phyloP scores from a whole-genome alignment of 2,888 invertebrate species.

The Leptarthrus brevirostris region DNA sequence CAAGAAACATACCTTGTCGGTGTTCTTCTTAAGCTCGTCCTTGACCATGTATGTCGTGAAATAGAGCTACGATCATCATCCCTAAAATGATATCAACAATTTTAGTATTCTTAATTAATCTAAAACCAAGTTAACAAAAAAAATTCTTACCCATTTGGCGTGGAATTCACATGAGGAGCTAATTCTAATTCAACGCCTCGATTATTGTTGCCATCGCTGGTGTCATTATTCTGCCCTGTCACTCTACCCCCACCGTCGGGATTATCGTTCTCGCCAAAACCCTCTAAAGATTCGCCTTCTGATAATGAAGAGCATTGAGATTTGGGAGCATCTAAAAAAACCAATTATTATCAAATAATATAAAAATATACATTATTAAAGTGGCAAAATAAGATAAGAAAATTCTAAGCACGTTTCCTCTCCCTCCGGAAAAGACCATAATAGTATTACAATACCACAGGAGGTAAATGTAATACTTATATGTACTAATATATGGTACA shows the following conservation, averaged over 20 bases:
- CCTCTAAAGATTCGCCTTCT: slow-evolving; percentile 85
- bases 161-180: slow-evolving; percentile 64
- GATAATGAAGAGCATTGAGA: slow-evolving; percentile 72
- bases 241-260: slow-evolving; percentile 50
- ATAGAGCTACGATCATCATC: slow-evolving; percentile 73
- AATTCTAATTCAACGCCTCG: slow-evolving; percentile 65
- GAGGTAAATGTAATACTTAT: too few species aligned
- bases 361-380: neutral
- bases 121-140: neutral
- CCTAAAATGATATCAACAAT: too few species aligned
- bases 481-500: neutral
- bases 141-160: slow-evolving; percentile 57
- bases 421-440: too few species aligned
- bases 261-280: slow-evolving; percentile 76
- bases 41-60: slow-evolving; percentile 85
- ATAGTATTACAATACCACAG: too few species aligned
- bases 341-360: neutral
- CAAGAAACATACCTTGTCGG: slow-evolving; percentile 83
- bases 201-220: slow-evolving; percentile 57
- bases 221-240: slow-evolving; percentile 12
- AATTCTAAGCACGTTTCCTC: too few species aligned
- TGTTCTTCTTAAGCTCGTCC: slow-evolving; percentile 84
- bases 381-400: too few species aligned
- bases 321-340: slow-evolving; percentile 63
- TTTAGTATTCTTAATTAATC: too few species aligned